Base-by-base conservation (phyloP, 2,797 vertebrate species). In the Chrosomus eos region DNA sequence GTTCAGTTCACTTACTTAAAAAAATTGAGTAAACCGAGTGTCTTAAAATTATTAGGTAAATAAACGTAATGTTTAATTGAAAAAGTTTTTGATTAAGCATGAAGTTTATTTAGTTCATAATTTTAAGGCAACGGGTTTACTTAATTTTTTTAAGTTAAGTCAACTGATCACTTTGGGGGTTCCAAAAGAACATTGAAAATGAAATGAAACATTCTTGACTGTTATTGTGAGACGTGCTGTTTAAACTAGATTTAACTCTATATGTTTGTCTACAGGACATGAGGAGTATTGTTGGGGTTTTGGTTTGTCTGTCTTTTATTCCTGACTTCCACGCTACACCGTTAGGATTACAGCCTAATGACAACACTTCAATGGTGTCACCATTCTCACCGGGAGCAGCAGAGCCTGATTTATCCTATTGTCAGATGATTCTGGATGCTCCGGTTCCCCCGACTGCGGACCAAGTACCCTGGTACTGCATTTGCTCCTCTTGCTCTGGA, bases 401-500 rank as follows among this genome's bases (percentile, higher is more conserved):
- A 0, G 72, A n/a, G 19, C 72, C 72, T 21, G 87, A 90, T 26
- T 38, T 83, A 55, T 84, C 83, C 62, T 85, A 82, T 68, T 92
- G 92, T 84, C 86, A 91, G 87, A 66, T 88, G 77, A 82, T 90
- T 62, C 74, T 90, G 81, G 88, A 89, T 68, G 87, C 90, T 45
- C 90, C 89, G 31, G 90, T 90, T 58, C 90, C 88, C 6, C 84
- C 84, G 3, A 84, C 87, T 73, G 81, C 86, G 1, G 84, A 88
- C 66, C 88, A 86, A 16, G 86, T 90, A n/a, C 91, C 91, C 40
- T 91, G 89, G 88, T 89, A 53, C 86, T 92, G 91, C 76, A 81
- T 91, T 80, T 92, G 90, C 58, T 83, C 82, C 2, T 82, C 74
- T 73, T 92, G 90, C 77, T 82, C 89, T 13, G 89, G 87, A 43